Base-by-base conservation (phyloP, 2,797 vertebrate species). In the Tiaroga cobitis region DNA sequence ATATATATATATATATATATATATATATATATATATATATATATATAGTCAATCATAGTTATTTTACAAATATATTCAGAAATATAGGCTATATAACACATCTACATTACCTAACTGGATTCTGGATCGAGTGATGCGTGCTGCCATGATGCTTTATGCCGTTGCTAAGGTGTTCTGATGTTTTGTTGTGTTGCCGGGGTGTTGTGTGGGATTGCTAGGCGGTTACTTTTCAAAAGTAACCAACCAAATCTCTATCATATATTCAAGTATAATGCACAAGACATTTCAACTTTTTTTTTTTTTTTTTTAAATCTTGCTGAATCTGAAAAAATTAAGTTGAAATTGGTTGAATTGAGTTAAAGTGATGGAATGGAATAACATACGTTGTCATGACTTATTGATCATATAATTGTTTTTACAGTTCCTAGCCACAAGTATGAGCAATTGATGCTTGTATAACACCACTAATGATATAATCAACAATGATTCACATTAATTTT, bases 181-280 rank as follows among this genome's bases (percentile, higher is more conserved):
- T 39, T 41, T 21, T 82, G 19, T 67, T 68, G 46, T 67, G 79
- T 73, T 63, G 68, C 69, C 72, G 3, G 69, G 54, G 81, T 82
- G 69, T 61, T 37, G 18, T 32, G n/a, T 61, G 8, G 18, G 59
- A 54, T 79, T 65, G 59, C 37, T 79, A 79, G 77, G 69, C 43
- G 69, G 39, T 34, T 63, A 41, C n/a, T 21, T 24, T 21, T 61
- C 10, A 74, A 61, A 82, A 61, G 26, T 24, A 39, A 54, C 46
- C 79, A 54, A 7, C 63, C 46, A 4, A 80, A 26, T n/a, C 7
- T 51, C 13, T 29, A 7, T 63, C 8, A 10, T 59, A 63, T 29
- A 43, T 11, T 43, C 43, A 26, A 61, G n/a, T 61, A 63, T 29
- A 29, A 63, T 63, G n/a, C 10, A 3, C 11, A 29, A 63, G n/a